phyloP scores from a whole-genome alignment of 2,797 vertebrate genomes.

The Acanthurus lineatus region DNA sequence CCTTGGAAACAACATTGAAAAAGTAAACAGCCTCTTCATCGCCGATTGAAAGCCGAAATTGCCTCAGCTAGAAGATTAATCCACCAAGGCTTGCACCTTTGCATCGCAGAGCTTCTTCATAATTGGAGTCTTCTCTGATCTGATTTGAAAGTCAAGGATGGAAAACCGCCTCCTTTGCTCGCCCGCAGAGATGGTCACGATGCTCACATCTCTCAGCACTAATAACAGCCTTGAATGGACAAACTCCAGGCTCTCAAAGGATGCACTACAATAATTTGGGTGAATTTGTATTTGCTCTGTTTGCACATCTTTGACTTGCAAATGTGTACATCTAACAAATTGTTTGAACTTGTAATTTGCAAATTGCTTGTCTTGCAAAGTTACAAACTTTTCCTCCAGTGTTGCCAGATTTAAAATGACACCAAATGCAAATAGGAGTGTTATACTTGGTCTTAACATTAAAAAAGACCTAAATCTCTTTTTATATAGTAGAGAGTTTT shows the following conservation, averaged over 20 bases:
- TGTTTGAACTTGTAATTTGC: background rate
- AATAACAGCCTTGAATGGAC: slow-evolving; percentile 20
- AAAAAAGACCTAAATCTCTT: no score
- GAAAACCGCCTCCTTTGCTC: slow-evolving; percentile 5
- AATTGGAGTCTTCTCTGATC: slow-evolving; percentile 63
- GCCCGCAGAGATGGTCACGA: slow-evolving; percentile 6
- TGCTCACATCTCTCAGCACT: slow-evolving; percentile 11
- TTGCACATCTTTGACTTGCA: slow-evolving; percentile 8
- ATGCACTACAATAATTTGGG: background rate
- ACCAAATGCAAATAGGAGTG: no score
- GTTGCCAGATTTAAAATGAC: background rate
- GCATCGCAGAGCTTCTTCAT: slow-evolving; percentile 38
- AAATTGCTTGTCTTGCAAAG: background rate
- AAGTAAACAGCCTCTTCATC: slow-evolving; percentile 54
- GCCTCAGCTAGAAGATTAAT: slow-evolving; percentile 50
- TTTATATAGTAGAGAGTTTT: no score
- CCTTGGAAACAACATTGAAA: slow-evolving; percentile 20
- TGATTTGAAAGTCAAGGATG: slow-evolving; percentile 48
- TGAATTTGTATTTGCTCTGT: slow-evolving; percentile 20
- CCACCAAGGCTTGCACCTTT: slow-evolving; percentile 52
- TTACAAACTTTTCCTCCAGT: background rate
- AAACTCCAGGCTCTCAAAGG: slow-evolving; percentile 14
- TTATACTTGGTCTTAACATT: no score
- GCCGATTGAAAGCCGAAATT: slow-evolving; percentile 30
- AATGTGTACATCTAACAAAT: background rate